A percentile compares a stretch with the other conserved stretches of the same genome.
These are phyloP conservation scores for Cyprinella venusta DNA, from an alignment of 2,797 vertebrate genomes.

Conservation along the genomic window DNA sequence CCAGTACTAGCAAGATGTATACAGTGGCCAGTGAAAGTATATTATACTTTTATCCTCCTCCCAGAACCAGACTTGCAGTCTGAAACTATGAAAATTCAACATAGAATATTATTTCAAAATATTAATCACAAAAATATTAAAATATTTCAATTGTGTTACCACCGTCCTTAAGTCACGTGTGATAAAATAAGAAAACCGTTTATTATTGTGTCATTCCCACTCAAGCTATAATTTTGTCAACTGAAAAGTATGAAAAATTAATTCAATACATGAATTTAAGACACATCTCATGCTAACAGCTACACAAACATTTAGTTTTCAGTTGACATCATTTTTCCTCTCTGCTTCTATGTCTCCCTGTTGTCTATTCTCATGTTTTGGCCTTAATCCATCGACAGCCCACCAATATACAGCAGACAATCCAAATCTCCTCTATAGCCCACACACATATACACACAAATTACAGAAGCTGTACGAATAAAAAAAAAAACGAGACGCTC, in stretches of 20 bases:
- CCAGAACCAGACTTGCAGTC: background rate
- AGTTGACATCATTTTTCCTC: slow-evolving; percentile 5
- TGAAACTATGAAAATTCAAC: background rate
- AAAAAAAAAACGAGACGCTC: slow-evolving; percentile 38
- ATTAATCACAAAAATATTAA: background rate
- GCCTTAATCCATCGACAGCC: slow-evolving; percentile 64
- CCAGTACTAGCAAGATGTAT: too few species aligned
- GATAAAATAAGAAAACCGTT: too few species aligned
- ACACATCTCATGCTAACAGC: background rate
- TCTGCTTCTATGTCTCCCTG: slow-evolving; percentile 45
- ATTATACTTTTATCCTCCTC: background rate
- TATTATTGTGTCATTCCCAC: too few species aligned
- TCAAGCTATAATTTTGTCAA: background rate
- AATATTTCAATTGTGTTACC: background rate
- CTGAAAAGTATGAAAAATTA: background rate
- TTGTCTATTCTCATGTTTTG: slow-evolving; percentile 43
- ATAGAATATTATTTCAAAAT: background rate
- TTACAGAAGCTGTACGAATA: slow-evolving; percentile 41
- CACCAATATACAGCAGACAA: slow-evolving; percentile 53
- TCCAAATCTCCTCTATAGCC: slow-evolving; percentile 60
- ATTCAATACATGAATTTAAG: too few species aligned
- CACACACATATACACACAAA: slow-evolving; percentile 51
- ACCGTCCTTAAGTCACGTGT: background rate
- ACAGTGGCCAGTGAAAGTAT: background rate
- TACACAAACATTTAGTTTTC: background rate